Base-by-base conservation (phyloP, 2,797 vertebrate species). In the Chaenodraco wilsoni region DNA sequence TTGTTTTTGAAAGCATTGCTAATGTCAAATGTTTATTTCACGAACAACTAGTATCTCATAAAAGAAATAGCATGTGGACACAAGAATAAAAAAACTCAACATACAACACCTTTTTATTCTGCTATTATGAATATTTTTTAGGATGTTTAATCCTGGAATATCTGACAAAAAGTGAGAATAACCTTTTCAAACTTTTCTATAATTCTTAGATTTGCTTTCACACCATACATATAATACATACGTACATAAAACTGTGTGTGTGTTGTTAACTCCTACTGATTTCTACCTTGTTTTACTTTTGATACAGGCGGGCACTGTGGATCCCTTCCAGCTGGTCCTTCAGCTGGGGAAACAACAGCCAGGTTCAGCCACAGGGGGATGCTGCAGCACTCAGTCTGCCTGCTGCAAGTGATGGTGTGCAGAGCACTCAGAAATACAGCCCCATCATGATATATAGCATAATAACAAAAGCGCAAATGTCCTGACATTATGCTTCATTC, bases 291-390 rank as follows among this genome's bases (percentile, higher is more conserved):
- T 77, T 81, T 41, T 78, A 65, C 65, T 89, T 33, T 84, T 81
- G 48, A 67, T 69, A 65, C 88, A 96, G 95, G 83, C 74, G 5
- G 63, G 61, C 21, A 65, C 67, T 43, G 73, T 77, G 79, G 91
- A 95, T 88, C 95, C 95, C 41, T 95, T 95, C 23, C 84, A 94
- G 77, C 74, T 95, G 82, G 83, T 68, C 16, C 74, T 83, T 78
- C 82, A 83, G 72, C 57, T 83, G 77, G 76, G 78, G 67, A 81
- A 76, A 65, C 76, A 52, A 55, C 51, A 58, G 72, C 71, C 80
- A 11, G 61, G 73, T 76, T 56, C 88, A 19, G 67, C 91, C 92
- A 91, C 89, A 64, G 89, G 91, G 86, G 89, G 90, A 37, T 94
- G 94, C 94, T 95, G 94, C 85, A 91, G 91, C 69, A 82, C 89